phyloP scores from a whole-genome alignment of 2,113 vertebrate species.

The Carassius gibelio region DNA sequence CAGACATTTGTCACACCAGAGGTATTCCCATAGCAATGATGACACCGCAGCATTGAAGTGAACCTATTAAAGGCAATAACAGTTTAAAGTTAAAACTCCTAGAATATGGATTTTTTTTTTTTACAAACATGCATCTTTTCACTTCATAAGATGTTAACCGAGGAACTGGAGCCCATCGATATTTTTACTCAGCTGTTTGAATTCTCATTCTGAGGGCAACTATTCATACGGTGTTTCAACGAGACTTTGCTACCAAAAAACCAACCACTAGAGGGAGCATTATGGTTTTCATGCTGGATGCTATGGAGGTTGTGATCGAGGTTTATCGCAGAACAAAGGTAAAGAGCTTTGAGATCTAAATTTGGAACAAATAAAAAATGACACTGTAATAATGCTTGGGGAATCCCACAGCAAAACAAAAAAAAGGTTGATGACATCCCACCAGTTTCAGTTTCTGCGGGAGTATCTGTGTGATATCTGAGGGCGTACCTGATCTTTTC shows the following conservation, averaged over 20 bases:
- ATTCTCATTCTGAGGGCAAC: no score
- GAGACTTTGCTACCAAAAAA: not conserved
- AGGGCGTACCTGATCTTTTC: slow-evolving; percentile 28
- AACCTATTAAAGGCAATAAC: no score
- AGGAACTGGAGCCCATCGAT: no score
- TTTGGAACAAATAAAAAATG: not conserved
- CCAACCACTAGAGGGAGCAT: not conserved
- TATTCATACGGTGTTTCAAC: not conserved
- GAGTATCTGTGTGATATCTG: slow-evolving; percentile 15
- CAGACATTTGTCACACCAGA: no score
- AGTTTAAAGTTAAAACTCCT: no score
- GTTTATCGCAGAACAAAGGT: not conserved
- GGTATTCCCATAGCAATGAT: no score
- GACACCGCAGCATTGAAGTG: no score
- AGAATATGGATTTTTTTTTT: no score
- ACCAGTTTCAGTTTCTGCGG: not conserved
- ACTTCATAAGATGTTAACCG: no score
- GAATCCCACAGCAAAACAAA: slow-evolving; percentile 29
- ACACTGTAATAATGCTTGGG: slow-evolving; percentile 10
- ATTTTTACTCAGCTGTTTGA: no score
- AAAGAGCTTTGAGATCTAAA: not conserved
- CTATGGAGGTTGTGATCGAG: not conserved
- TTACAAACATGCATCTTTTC: no score
- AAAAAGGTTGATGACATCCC: not conserved
- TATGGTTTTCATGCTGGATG: not conserved